Evolutionary conservation across 2,113 vertebrate species (phyloP).

Genomic region (Callipepla squamata): DNA sequence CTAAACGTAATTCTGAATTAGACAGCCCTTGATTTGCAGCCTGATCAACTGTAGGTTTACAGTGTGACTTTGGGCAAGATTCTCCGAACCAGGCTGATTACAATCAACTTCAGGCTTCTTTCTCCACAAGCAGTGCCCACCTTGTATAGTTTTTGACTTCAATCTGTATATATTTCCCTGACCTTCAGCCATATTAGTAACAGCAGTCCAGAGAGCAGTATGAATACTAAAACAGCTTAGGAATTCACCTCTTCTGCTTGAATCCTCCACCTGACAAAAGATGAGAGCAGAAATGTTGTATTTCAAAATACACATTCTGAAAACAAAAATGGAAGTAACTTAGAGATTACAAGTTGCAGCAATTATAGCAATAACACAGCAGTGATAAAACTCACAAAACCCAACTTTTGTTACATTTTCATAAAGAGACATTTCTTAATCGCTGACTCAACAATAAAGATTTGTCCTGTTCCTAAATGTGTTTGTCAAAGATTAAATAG

Average conservation of each 20-base stretch:
- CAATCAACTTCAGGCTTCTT: neutral
- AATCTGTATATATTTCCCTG: rapidly evolving
- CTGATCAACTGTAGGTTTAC: neutral
- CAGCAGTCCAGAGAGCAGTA: neutral
- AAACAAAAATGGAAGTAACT: neutral
- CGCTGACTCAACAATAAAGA: neutral
- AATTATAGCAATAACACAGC: neutral
- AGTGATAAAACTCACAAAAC: neutral
- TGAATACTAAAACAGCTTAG: neutral
- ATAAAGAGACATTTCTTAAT: neutral
- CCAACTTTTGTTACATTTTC: neutral
- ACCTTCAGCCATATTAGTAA: neutral
- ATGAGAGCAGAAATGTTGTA: neutral
- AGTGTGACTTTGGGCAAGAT: neutral
- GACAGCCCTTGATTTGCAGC: neutral
- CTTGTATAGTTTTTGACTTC: neutral
- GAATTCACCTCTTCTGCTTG: neutral
- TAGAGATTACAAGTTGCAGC: neutral
- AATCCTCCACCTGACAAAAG: neutral
- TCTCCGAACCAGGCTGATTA: neutral
- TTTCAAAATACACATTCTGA: neutral
- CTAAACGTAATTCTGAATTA: neutral
- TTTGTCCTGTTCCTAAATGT: neutral
- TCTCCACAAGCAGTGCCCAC: neutral
- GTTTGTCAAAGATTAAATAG: neutral